Evolutionary conservation across 2,113 vertebrate genomes (phyloP).

Genomic region (Eurypyga helias): DNA sequence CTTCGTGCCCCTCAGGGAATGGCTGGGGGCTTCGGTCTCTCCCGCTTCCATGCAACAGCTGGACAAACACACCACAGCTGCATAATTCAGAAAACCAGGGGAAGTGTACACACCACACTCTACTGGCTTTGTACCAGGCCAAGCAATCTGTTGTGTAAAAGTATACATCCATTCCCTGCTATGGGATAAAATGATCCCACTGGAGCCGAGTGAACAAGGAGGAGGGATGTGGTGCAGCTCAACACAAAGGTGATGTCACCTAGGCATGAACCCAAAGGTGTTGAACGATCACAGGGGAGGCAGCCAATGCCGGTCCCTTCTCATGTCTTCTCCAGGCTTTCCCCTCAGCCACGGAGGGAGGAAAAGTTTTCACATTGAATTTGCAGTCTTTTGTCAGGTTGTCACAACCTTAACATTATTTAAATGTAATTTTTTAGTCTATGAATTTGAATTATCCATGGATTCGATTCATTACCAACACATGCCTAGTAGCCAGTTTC

Average conservation of each 20-base stretch:
- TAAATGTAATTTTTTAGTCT: conserved; percentile 70
- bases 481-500: conserved; percentile 65
- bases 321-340: neutral
- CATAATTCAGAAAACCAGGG: neutral
- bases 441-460: conserved; percentile 71
- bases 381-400: conserved; percentile 52
- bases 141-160: neutral
- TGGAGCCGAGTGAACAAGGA: neutral
- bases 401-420: conserved; percentile 67
- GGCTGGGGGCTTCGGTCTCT: neutral
- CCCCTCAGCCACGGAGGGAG: neutral
- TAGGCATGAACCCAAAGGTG: neutral
- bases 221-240: neutral
- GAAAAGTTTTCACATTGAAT: conserved; percentile 34
- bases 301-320: neutral
- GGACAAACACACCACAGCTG: neutral
- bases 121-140: neutral
- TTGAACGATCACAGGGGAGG: neutral
- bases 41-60: neutral
- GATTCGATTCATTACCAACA: conserved; percentile 72
- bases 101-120: neutral
- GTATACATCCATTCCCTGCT: neutral
- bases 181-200: neutral
- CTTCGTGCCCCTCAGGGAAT: neutral
- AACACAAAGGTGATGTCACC: neutral